Conservation (phyloP, 2,888 invertebrate species). For the Mimumesa dahlbomi region DNA sequence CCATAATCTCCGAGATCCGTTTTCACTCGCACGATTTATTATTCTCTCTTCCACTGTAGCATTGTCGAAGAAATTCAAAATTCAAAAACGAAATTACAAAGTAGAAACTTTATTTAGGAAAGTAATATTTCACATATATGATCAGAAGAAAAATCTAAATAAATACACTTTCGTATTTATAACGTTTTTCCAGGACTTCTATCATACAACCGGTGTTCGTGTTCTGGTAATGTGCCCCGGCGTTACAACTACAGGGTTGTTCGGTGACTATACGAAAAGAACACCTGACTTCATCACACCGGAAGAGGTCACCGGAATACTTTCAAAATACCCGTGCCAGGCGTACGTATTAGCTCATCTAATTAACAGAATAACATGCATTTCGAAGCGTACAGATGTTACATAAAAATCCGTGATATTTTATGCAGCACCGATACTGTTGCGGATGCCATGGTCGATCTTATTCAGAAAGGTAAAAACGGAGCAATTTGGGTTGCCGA, state of each 20-base stretch:
- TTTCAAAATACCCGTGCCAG: neutral
- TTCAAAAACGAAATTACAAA: too few species aligned
- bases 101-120: too few species aligned
- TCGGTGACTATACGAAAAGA: rapidly evolving
- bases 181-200: conserved; percentile 20
- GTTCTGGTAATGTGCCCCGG: conserved; percentile 74
- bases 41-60: too few species aligned
- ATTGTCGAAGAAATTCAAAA: too few species aligned
- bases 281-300: neutral
- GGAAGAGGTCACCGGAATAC: neutral
- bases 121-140: too few species aligned
- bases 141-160: neutral
- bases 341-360: neutral
- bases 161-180: too few species aligned
- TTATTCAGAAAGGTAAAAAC: conserved; percentile 64
- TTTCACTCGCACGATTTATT: too few species aligned
- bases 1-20: too few species aligned
- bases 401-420: neutral
- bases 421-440: conserved; percentile 59
- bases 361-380: neutral
- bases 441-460: conserved; percentile 53
- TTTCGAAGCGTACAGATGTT: too few species aligned
- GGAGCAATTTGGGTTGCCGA: conserved; percentile 67
- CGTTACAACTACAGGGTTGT: neutral
- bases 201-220: conserved; percentile 68